phyloP scores from a whole-genome alignment of 2,113 vertebrate species.

The Coregonus clupeaformis region DNA sequence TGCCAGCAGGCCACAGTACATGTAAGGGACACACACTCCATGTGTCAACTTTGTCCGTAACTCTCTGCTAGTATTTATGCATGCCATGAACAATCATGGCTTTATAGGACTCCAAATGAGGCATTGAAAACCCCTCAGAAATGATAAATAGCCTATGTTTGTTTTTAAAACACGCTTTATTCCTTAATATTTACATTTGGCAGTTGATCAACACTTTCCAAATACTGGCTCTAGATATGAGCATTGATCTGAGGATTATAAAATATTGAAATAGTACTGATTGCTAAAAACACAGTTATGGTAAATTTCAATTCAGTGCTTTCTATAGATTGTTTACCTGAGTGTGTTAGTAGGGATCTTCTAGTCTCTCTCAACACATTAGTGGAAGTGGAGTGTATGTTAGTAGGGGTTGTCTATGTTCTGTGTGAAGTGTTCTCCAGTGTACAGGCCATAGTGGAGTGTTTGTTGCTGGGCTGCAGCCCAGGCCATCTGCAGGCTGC shows the following conservation, averaged over 20 bases:
- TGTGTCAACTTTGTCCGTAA: too few species aligned
- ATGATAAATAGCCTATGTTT: too few species aligned
- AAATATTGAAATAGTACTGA: neutral
- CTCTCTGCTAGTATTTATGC: too few species aligned
- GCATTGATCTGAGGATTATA: neutral
- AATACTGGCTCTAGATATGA: neutral
- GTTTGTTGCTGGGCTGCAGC: slow-evolving; percentile 78
- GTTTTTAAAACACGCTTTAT: too few species aligned
- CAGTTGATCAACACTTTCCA: neutral
- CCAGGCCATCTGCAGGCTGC: slow-evolving; percentile 86
- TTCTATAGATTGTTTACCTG: neutral
- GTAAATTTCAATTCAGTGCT: neutral
- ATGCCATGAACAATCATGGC: too few species aligned
- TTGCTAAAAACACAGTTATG: neutral
- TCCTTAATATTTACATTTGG: neutral
- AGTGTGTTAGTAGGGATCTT: neutral
- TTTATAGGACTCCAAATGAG: too few species aligned
- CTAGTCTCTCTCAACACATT: too few species aligned
- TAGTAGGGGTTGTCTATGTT: slow-evolving; percentile 20
- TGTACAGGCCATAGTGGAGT: slow-evolving; percentile 76
- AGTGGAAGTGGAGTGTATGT: neutral
- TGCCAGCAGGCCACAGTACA: too few species aligned
- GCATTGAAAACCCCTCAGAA: too few species aligned
- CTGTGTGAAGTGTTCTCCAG: slow-evolving; percentile 67
- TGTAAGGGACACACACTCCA: too few species aligned